Base-by-base conservation (phyloP, 2,113 vertebrate genomes). In the Malurus cyaneus region DNA sequence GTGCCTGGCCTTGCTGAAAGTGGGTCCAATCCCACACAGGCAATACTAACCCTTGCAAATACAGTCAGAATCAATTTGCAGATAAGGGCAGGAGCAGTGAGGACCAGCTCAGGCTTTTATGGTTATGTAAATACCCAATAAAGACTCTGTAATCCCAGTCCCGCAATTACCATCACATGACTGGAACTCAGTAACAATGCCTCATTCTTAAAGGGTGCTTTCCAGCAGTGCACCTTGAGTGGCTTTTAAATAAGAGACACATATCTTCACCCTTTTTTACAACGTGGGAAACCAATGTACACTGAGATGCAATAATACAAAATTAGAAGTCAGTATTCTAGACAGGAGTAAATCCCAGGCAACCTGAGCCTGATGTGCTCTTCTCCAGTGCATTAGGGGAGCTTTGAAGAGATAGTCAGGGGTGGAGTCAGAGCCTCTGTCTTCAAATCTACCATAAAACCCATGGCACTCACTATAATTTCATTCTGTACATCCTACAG, bases 61-160 rank as follows among this genome's bases (percentile, higher is more conserved):
- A 71, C 21, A 83, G 39, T 91, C 52, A 89, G 70, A 91, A 94
- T 77, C 74, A 82, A 23, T 94, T 89, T 91, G 60, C 39, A 94
- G 89, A 93, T 95, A 97, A 94, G 32, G 29, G 25, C 67, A 92
- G 42, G 44, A 96, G 39, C 56, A 92, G 52, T 82, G 47, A 88
- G 36, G 29, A 91, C 24, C 23, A 60, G 28, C 73, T 87, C 71
- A 89, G 66, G 41, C n/a, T 89, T 95, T 97, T 76, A 87, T 74
- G 41, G 29, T 57, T 91, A 86, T 88, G 94, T 89, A 92, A 95
- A 86, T 70, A 73, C 8, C 14, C 52, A 57, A 56, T 50, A 91
- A 89, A 77, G 49, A 62, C 60, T 67, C 39, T 74, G 46, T 60
- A 77, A 90, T 49, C 59, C 23, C 24, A 70, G 64, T 67, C 32